These are phyloP conservation scores for Amphilophus citrinellus DNA, from an alignment of 2,113 vertebrate genomes.

Conservation along the genomic window DNA sequence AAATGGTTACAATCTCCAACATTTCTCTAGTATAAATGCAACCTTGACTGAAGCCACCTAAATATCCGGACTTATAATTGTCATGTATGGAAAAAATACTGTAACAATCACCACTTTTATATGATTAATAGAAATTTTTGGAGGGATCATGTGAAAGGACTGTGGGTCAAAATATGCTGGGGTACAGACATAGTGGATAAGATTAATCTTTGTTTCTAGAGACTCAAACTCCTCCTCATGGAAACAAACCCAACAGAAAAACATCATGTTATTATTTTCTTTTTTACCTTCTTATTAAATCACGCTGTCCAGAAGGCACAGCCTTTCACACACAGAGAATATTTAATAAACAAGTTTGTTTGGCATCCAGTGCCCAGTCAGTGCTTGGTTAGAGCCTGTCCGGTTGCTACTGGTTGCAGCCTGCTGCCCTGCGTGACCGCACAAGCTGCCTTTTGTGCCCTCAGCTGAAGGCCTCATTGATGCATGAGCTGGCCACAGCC, in stretches of 20 bases:
- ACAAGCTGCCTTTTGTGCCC: constrained; percentile 82
- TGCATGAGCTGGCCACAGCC: constrained; percentile 74
- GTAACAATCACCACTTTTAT: not conserved
- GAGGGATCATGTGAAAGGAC: not conserved
- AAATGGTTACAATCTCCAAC: not conserved
- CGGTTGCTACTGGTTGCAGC: constrained; percentile 72
- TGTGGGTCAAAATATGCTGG: not conserved
- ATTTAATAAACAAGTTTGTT: constrained; percentile 83
- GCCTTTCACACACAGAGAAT: constrained; percentile 69
- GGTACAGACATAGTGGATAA: not conserved
- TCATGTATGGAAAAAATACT: not conserved
- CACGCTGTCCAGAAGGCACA: constrained; percentile 40
- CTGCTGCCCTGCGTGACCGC: constrained; percentile 60
- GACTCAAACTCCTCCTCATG: constrained; percentile 25
- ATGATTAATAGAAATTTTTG: not conserved
- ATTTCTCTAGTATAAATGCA: not conserved
- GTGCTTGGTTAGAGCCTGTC: constrained; percentile 66
- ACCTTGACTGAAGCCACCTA: not conserved
- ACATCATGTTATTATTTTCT: constrained; percentile 53
- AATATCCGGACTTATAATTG: not conserved
- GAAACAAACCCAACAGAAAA: constrained; percentile 64
- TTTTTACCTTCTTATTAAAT: constrained; percentile 60
- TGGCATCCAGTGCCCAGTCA: constrained; percentile 65
- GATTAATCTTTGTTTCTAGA: not conserved
- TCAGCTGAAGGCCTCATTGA: constrained; percentile 83